phyloP scores from a whole-genome alignment of 2,797 vertebrate genomes.

The Dryobates pubescens region DNA sequence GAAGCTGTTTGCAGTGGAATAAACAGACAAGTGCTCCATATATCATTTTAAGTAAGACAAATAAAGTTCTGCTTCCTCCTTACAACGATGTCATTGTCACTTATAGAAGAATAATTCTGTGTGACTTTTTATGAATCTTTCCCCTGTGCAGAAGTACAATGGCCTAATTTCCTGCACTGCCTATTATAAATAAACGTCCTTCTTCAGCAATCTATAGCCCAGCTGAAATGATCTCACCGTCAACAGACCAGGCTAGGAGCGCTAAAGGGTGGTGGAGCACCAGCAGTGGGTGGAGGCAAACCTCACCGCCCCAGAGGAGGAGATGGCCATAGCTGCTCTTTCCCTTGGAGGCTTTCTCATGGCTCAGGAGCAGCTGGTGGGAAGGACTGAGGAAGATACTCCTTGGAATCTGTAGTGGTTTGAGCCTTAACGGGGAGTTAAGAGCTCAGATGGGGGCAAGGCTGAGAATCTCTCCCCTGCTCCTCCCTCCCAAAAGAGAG shows the following conservation, averaged over 20 bases:
- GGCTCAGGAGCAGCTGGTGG: too few relatives aligned
- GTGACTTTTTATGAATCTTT: slow-evolving; percentile 87
- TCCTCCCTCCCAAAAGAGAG: too few relatives aligned
- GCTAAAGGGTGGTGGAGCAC: not conserved
- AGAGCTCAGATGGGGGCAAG: too few relatives aligned
- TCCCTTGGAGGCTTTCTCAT: not conserved
- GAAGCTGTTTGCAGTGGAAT: slow-evolving; percentile 86
- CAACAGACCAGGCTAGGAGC: not conserved
- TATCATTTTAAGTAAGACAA: slow-evolving; percentile 89
- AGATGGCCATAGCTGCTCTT: not conserved
- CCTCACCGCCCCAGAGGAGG: not conserved
- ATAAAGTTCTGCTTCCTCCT: slow-evolving; percentile 86
- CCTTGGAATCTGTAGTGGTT: too few relatives aligned
- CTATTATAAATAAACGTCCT: slow-evolving; percentile 82
- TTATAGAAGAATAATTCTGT: slow-evolving; percentile 86
- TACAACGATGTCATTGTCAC: slow-evolving; percentile 87
- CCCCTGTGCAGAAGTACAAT: slow-evolving; percentile 84
- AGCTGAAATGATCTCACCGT: slow-evolving; percentile 51
- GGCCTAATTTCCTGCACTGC: slow-evolving; percentile 82
- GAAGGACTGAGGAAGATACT: too few relatives aligned
- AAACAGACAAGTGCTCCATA: slow-evolving; percentile 88
- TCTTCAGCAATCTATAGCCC: slow-evolving; percentile 71
- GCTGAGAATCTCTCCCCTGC: too few relatives aligned
- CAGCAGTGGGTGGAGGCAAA: not conserved
- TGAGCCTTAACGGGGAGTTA: too few relatives aligned